These are phyloP conservation scores for Neolamprologus falcicula DNA, from an alignment of 2,113 vertebrate genomes.

Conservation along the genomic window DNA sequence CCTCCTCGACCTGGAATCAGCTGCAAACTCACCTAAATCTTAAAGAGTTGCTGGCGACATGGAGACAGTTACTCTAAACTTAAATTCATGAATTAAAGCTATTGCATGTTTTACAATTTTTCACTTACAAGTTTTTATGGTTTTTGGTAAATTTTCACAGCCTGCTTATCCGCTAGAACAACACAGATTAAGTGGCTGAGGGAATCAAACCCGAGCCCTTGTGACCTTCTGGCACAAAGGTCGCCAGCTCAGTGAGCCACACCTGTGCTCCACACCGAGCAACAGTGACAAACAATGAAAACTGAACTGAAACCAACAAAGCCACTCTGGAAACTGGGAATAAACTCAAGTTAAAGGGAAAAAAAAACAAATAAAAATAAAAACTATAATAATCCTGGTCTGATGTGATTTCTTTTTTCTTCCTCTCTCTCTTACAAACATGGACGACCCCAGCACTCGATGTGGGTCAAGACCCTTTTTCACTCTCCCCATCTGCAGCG, in stretches of 20 bases:
- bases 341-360: not conserved
- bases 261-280: not conserved
- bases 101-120: not conserved
- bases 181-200: not conserved
- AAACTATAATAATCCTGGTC: not conserved
- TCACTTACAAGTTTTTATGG: not conserved
- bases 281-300: not conserved
- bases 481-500: not conserved
- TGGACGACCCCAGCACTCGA: not conserved
- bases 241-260: not conserved
- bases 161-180: not conserved
- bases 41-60: not conserved
- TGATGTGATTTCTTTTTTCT: not conserved
- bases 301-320: not conserved
- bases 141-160: not conserved
- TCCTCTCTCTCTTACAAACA: slow-evolving; percentile 1
- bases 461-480: not conserved
- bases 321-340: not conserved
- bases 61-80: not conserved
- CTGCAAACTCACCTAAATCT: not conserved
- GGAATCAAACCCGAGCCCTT: not conserved
- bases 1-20: not conserved
- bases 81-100: not conserved
- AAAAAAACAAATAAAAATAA: not conserved
- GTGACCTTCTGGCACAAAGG: not conserved